Evolutionary conservation across 2,113 vertebrate genomes (phyloP).

Genomic region (Sinocyclocheilus rhinocerous): DNA sequence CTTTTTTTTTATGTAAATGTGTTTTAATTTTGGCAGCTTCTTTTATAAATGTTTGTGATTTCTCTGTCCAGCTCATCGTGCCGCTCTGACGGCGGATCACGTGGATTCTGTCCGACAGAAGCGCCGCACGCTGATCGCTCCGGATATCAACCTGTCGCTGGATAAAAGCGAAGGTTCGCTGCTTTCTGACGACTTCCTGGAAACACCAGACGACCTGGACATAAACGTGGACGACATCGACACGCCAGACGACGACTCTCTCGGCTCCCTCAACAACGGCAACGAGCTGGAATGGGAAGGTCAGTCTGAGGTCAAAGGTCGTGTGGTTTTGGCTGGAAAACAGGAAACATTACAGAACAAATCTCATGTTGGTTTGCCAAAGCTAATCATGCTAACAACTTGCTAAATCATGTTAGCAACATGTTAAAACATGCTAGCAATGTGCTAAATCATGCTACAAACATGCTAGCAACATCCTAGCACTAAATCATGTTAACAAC

Average conservation of each 20-base stretch:
- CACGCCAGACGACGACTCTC: slow-evolving; percentile 92
- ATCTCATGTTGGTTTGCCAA: no score
- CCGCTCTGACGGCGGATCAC: slow-evolving; percentile 69
- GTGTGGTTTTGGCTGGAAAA: no score
- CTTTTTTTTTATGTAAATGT: neutral
- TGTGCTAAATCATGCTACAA: no score
- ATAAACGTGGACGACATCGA: slow-evolving; percentile 92
- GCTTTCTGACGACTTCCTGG: slow-evolving; percentile 91
- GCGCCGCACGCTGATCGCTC: slow-evolving; percentile 82
- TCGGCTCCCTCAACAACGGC: slow-evolving; percentile 84
- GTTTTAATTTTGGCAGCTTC: neutral
- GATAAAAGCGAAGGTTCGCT: slow-evolving; percentile 91
- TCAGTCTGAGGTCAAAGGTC: slow-evolving; percentile 32
- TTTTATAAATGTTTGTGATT: neutral
- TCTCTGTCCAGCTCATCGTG: slow-evolving; percentile 73
- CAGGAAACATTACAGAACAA: no score
- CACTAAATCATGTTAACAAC: no score
- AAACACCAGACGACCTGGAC: slow-evolving; percentile 92
- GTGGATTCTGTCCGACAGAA: slow-evolving; percentile 77
- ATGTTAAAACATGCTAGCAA: no score
- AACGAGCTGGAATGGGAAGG: slow-evolving; percentile 63
- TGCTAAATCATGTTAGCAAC: no score
- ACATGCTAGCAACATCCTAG: no score
- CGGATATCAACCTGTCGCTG: slow-evolving; percentile 90
- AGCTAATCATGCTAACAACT: no score